Evolutionary conservation across 2,113 vertebrate genomes (phyloP).

Genomic region (Mustelus asterias): DNA sequence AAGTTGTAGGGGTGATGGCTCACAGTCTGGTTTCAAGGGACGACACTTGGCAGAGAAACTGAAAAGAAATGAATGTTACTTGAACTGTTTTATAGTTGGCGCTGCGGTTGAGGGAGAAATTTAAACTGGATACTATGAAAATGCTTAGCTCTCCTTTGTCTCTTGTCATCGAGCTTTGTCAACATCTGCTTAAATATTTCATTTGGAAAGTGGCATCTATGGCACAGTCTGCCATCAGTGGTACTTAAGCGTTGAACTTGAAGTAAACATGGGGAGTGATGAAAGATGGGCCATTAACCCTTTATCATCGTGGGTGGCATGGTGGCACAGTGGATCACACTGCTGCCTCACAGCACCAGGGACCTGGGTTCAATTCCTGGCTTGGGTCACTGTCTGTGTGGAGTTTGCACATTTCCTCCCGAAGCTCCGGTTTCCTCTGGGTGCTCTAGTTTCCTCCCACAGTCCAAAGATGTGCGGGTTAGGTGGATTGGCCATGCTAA

Average conservation of each 20-base stretch:
- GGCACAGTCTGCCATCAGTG: neutral
- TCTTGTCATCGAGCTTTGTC: neutral
- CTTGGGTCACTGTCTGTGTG: no score
- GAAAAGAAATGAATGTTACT: neutral
- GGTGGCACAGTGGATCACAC: no score
- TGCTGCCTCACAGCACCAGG: no score
- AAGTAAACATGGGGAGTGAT: neutral
- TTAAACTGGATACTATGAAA: neutral
- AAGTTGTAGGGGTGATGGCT: neutral
- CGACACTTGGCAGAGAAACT: neutral
- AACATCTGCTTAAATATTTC: neutral
- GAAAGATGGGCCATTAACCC: neutral
- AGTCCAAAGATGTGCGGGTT: no score
- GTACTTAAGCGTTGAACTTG: neutral
- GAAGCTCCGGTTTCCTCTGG: no score
- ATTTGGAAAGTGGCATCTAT: neutral
- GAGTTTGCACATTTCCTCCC: no score
- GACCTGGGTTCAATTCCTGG: no score
- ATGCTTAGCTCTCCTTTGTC: neutral
- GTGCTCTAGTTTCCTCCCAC: no score
- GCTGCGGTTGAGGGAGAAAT: neutral
- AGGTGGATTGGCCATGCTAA: no score
- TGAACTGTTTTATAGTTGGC: neutral
- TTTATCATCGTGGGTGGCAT: neutral
- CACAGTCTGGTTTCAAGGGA: neutral